Percentiles rank a stretch among this genome's conserved stretches.
Evolutionary conservation across 2,797 vertebrate species (phyloP).

Genomic region (Enteromius trimaculatus): DNA sequence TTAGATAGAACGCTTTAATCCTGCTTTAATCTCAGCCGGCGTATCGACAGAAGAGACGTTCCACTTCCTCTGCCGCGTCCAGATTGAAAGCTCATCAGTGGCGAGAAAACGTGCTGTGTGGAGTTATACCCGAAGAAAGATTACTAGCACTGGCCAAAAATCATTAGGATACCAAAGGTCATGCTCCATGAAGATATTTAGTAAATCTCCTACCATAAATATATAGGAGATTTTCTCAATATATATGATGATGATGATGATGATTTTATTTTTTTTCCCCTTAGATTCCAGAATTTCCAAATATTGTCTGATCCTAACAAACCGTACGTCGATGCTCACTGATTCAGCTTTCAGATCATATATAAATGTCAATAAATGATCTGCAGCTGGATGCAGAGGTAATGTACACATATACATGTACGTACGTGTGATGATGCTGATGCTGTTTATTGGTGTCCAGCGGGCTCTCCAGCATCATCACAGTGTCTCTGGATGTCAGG

Average conservation of each 20-base stretch:
- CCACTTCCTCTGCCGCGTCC: constrained; percentile 50
- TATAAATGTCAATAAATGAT: too few species aligned
- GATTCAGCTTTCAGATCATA: too few species aligned
- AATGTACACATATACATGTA: neutral
- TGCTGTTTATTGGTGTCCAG: constrained; percentile 48
- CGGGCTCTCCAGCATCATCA: constrained; percentile 41
- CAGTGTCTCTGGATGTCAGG: constrained; percentile 60
- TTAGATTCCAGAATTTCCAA: too few species aligned
- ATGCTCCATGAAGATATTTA: too few species aligned
- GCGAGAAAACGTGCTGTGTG: constrained; percentile 58
- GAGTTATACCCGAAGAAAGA: constrained; percentile 67
- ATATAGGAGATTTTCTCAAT: neutral
- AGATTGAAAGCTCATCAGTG: constrained; percentile 62
- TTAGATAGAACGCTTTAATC: constrained; percentile 63
- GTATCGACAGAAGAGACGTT: constrained; percentile 63
- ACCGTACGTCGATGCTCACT: too few species aligned
- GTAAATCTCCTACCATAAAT: too few species aligned
- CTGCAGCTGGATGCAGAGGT: too few species aligned
- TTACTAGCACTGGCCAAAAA: constrained; percentile 30
- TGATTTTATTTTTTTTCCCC: too few species aligned
- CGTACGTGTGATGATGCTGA: neutral
- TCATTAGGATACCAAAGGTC: too few species aligned
- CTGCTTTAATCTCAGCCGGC: constrained; percentile 60
- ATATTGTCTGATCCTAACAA: too few species aligned
- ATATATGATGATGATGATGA: too few species aligned